Conservation (phyloP, 2,797 vertebrate genomes). For the Lepilemur ruficaudatus region DNA sequence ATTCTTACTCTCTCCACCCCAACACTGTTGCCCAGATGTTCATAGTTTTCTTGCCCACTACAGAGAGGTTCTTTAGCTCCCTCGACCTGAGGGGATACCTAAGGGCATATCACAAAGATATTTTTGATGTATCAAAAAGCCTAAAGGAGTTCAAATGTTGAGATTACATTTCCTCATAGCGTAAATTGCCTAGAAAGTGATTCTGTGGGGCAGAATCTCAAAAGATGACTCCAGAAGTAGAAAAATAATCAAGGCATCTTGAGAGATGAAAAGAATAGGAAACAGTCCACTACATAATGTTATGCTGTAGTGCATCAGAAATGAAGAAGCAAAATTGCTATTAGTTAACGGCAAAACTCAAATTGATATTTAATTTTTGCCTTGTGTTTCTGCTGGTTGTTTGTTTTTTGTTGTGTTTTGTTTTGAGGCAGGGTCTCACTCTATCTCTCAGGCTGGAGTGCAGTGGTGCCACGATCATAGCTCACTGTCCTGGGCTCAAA, state of each 20-base stretch:
- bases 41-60: background rate
- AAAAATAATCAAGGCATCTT: background rate
- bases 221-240: background rate
- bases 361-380: conserved; percentile 22
- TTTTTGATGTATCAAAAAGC: background rate
- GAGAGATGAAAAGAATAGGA: background rate
- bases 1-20: background rate
- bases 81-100: background rate
- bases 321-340: background rate
- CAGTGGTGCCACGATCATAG: too few species aligned
- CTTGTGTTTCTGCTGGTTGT: too few species aligned
- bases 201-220: background rate
- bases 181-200: background rate
- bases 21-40: background rate
- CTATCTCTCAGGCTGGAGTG: too few species aligned
- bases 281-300: background rate
- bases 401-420: too few species aligned
- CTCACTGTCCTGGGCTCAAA: too few species aligned
- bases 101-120: background rate
- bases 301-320: background rate
- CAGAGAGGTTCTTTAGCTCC: background rate
- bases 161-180: background rate
- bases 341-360: background rate
- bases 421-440: too few species aligned
- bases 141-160: background rate